A percentile compares a stretch with the other conserved stretches of the same genome.
phyloP scores from a whole-genome alignment of 2,888 invertebrate genomes.

The Chloroclystis v-ata region DNA sequence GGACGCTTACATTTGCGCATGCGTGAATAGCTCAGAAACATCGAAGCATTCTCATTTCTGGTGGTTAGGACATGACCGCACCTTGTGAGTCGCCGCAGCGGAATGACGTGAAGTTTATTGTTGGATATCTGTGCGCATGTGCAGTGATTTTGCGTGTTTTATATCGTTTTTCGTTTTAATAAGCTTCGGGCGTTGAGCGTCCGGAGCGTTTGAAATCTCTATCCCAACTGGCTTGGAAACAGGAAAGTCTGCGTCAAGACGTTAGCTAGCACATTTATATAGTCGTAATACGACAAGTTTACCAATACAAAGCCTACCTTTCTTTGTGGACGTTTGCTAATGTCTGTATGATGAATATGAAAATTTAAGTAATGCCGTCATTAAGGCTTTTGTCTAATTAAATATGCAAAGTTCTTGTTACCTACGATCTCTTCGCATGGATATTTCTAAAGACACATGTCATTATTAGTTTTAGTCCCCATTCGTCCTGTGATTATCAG shows the following conservation, averaged over 20 bases:
- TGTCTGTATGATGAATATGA: no score
- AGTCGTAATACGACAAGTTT: no score
- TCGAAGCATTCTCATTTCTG: constrained; percentile 8
- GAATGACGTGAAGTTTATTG: constrained; percentile 17
- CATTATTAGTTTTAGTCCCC: no score
- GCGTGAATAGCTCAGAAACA: constrained; percentile 12
- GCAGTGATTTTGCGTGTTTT: constrained; percentile 10
- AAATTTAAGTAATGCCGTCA: no score
- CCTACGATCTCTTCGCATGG: no score
- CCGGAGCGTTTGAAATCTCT: constrained; percentile 3
- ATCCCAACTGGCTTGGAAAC: constrained; percentile 3
- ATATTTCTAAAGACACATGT: no score
- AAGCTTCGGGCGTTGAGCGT: not conserved
- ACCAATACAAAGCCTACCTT: no score
- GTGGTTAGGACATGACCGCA: constrained; percentile 6
- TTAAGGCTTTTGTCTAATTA: no score
- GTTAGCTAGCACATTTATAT: no score
- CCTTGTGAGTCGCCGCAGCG: constrained; percentile 5
- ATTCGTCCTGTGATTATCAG: no score
- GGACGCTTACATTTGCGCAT: constrained; percentile 11
- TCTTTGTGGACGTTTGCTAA: no score
- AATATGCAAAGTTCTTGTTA: no score
- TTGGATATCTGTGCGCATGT: constrained; percentile 12
- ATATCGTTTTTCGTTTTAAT: constrained; percentile 7
- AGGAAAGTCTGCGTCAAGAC: not conserved